phyloP scores from a whole-genome alignment of 1,140 invertebrate genomes.

The Drosophila nannoptera region DNA sequence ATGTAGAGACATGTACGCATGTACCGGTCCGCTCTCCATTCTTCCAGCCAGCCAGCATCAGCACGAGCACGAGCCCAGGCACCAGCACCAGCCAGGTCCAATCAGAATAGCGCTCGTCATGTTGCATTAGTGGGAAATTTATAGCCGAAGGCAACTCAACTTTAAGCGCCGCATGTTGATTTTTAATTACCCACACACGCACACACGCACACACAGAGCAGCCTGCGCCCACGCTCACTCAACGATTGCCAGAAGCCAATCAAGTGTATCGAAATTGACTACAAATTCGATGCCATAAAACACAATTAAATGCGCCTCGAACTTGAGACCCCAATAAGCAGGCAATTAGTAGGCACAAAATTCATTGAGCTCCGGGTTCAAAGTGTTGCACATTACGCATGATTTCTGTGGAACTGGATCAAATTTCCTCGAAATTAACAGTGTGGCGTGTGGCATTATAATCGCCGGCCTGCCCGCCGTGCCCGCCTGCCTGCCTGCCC shows the following conservation, averaged over 20 bases:
- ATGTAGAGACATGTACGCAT: slow-evolving; percentile 12
- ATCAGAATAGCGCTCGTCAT: slow-evolving; percentile 45
- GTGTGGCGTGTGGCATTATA: background rate
- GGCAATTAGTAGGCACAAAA: slow-evolving; percentile 55
- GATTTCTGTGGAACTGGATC: slow-evolving; percentile 45
- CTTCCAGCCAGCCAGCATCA: background rate
- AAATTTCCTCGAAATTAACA: slow-evolving; percentile 13
- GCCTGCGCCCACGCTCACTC: background rate
- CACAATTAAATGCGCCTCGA: slow-evolving; percentile 59
- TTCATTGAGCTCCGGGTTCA: slow-evolving; percentile 67
- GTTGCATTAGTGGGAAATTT: slow-evolving; percentile 46
- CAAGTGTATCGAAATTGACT: slow-evolving; percentile 61
- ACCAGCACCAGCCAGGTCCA: slow-evolving; percentile 16
- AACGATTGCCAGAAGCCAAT: slow-evolving; percentile 30
- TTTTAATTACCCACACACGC: slow-evolving; percentile 42
- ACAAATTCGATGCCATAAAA: slow-evolving; percentile 72
- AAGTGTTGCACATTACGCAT: slow-evolving; percentile 73
- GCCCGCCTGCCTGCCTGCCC: too few species aligned
- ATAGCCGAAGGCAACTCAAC: slow-evolving; percentile 35
- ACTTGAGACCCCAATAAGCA: slow-evolving; percentile 45
- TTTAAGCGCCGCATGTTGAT: slow-evolving; percentile 40
- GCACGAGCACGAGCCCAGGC: background rate
- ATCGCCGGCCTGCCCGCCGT: too few species aligned
- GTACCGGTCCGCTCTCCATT: background rate
- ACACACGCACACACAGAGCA: slow-evolving; percentile 5